Evolutionary conservation across 1,140 invertebrate genomes (phyloP), one percentile per base, ranked within the genome.

Genomic region (Zaprionus kolodkinae): DNA sequence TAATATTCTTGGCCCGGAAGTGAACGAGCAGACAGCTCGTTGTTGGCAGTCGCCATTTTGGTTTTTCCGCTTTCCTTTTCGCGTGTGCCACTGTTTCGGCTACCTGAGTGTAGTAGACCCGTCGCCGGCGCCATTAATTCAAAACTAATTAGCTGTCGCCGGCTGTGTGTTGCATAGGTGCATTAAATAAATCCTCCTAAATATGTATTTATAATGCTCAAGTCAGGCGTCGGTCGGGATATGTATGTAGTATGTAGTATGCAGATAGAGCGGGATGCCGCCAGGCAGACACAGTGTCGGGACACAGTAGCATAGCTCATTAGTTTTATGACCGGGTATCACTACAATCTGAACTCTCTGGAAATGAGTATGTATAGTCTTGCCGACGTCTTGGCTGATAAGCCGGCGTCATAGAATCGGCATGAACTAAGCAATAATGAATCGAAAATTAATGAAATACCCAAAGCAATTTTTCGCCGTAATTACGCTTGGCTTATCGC

Each of bases 401-500:
- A 88, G 84, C 73, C 55, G 45, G 56, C 30, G 40, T 54, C 50
- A 64, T 21, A 38, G 59, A 54, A 69, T 45, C 57, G 50, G 57
- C 71, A 59, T 52, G 72, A 52, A 57, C 52, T 84, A 84, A 81
- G 80, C 72, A 78, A 81, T 78, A 88, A 88, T 82, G 77, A 86
- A 86, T 86, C 65, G 63, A 61, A 71, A 78, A 84, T 84, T 88
- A 89, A 88, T 88, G 77, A 84, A 88, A 89, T 70, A 56, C 64
- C 68, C 73, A 78, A 65, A 79, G 73, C 72, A 74, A 74, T 79
- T 65, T 56, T 72, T 57, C 17, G 13, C n/a, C 40, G 10, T 35
- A 30, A 48, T 48, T 50, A 21, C 25, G 36, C 36, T 13, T 0
- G 38, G 66, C 69, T 79, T 83, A 87, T 83, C 79, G 43, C 15